These are phyloP conservation scores for Semicossyphus pulcher DNA, from an alignment of 2,113 vertebrate genomes.

Conservation along the genomic window DNA sequence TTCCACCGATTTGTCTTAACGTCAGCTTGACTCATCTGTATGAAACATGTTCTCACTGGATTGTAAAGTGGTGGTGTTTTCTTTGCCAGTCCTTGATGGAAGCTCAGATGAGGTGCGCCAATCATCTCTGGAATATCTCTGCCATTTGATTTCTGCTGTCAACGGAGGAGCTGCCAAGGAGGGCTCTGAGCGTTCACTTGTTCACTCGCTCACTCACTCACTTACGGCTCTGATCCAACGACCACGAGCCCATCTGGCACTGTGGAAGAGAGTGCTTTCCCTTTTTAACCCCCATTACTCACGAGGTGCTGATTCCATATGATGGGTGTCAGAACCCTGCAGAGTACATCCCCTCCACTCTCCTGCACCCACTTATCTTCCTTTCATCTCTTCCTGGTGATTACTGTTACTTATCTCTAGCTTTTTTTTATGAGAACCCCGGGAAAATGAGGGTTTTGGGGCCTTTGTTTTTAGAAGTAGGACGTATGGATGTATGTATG, in stretches of 20 bases:
- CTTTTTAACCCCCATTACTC: slow-evolving; percentile 76
- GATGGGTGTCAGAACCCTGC: slow-evolving; percentile 68
- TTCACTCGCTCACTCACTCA: slow-evolving; percentile 40
- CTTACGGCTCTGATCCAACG: slow-evolving; percentile 39
- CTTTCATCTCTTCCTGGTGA: slow-evolving; percentile 55
- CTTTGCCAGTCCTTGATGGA: slow-evolving; percentile 40
- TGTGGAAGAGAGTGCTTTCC: slow-evolving; percentile 50
- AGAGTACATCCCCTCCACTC: slow-evolving; percentile 55
- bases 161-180: slow-evolving; percentile 26
- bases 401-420: slow-evolving; percentile 44
- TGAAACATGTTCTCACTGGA: slow-evolving; percentile 30
- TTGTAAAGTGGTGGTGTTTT: slow-evolving; percentile 5
- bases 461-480: not conserved
- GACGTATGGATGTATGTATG: slow-evolving; percentile 14
- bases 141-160: slow-evolving; percentile 48
- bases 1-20: slow-evolving; percentile 43
- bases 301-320: slow-evolving; percentile 74
- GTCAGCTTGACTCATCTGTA: slow-evolving; percentile 38
- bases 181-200: slow-evolving; percentile 31
- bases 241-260: slow-evolving; percentile 62
- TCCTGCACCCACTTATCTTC: slow-evolving; percentile 58
- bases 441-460: slow-evolving; percentile 6
- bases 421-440: too few species aligned
- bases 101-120: slow-evolving; percentile 37
- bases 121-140: slow-evolving; percentile 24